Evolutionary conservation across 2,888 invertebrate genomes (phyloP), one percentile per base, ranked within the genome.

Genomic region (Campaea margaritaria): DNA sequence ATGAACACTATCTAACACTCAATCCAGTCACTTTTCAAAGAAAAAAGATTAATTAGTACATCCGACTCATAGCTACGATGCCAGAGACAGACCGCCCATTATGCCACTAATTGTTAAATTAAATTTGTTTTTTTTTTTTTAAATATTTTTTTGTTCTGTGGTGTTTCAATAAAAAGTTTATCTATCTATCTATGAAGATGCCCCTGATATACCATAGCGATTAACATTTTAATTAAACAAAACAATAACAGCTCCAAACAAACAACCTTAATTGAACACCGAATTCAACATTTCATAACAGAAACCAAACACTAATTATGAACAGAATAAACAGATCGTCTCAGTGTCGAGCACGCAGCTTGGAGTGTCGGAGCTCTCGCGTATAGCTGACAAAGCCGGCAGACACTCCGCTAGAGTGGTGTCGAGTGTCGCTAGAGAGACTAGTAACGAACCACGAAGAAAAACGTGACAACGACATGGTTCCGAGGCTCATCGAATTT

Each of bases 301-400:
- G 12, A 46, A 46, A 46, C 11, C 15, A 16, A 42, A 15, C 50
- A 39, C 34, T 41, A 47, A 47, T 47, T 38, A 57, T 16, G 13
- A 10, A 15, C 14, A 43, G 16, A 47, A 52, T 42, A 51, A 41
- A 47, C 58, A 51, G 42, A 58, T 43, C 46, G 21, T 36, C 50
- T 31, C 11, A 56, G 60, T 65, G 66, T 65, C 54, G 53, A 68
- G 66, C 47, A 56, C 63, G 54, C 52, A 46, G 71, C 62, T 58
- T 64, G 61, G 59, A 66, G 60, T 61, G 59, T 51, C 63, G 54
- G 28, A 38, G 34, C 67, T 68, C 67, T 62, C 47, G 5, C 62
- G 63, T 72, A 72, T 53, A 72, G 76, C 75, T 75, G 75, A 75
- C 75, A 72, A 74, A 74, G 75, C 70, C 43, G 50, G 67, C 67